Percentiles rank a stretch among this genome's conserved stretches.
Evolutionary conservation across 2,888 invertebrate genomes (phyloP).

Genomic region (Pristionchus entomophagus): DNA sequence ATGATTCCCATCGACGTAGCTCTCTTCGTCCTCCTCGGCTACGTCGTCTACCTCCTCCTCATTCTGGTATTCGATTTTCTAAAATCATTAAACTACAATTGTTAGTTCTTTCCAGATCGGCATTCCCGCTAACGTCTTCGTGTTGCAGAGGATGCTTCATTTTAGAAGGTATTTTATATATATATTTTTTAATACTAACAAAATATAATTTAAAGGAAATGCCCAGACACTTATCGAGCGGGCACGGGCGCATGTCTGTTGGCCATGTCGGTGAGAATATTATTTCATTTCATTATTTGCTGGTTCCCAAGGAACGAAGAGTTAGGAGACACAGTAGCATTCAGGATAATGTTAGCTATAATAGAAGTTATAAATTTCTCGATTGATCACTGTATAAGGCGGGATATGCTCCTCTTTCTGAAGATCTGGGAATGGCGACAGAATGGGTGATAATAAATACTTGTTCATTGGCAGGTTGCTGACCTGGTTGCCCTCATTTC

Average conservation of each 20-base stretch:
- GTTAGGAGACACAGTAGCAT: too few species aligned
- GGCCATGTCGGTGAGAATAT: conserved; percentile 44
- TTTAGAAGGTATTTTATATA: conserved; percentile 34
- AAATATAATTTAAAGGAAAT: too few species aligned
- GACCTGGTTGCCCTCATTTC: conserved; percentile 18
- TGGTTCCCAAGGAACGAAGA: too few species aligned
- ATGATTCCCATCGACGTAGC: conserved; percentile 48
- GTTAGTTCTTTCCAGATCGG: conserved; percentile 32
- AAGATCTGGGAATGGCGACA: too few species aligned
- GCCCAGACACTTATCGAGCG: conserved; percentile 38
- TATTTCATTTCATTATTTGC: not conserved
- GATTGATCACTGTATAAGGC: too few species aligned
- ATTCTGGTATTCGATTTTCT: not conserved
- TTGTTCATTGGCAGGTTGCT: conserved; percentile 12
- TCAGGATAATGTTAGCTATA: too few species aligned
- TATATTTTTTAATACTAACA: too few species aligned
- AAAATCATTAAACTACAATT: not conserved
- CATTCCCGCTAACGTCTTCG: conserved; percentile 48
- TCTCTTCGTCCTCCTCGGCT: conserved; percentile 45
- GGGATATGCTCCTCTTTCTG: too few species aligned
- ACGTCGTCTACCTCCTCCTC: conserved; percentile 44
- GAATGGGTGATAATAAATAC: too few species aligned
- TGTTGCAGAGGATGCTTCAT: conserved; percentile 47
- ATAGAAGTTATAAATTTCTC: too few species aligned
- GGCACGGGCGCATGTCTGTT: conserved; percentile 48